Conservation (phyloP, 1,140 invertebrate genomes). For the Drosophila miranda region DNA sequence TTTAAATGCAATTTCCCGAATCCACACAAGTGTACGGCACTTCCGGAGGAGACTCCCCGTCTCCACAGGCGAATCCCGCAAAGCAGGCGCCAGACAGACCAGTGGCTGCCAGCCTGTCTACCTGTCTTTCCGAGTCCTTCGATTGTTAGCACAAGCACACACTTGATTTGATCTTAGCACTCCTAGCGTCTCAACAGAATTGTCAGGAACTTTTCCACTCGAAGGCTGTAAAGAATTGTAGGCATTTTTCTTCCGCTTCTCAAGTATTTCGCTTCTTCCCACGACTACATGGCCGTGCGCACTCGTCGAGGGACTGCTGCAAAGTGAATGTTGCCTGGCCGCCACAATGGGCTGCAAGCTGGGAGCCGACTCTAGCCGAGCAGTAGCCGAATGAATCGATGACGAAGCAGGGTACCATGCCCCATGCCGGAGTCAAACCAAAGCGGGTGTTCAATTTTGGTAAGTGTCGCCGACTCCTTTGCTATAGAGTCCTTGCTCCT, state of each 20-base stretch:
- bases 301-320: slow-evolving; percentile 36
- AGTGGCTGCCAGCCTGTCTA: slow-evolving; percentile 13
- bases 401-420: slow-evolving; percentile 60
- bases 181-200: slow-evolving; percentile 63
- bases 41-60: not conserved
- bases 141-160: slow-evolving; percentile 40
- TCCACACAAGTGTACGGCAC: too few species aligned
- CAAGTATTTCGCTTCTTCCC: slow-evolving; percentile 16
- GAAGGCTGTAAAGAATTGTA: slow-evolving; percentile 27
- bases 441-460: slow-evolving; percentile 70
- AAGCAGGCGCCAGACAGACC: slow-evolving; percentile 45
- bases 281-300: slow-evolving; percentile 10
- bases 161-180: slow-evolving; percentile 46
- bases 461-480: slow-evolving; percentile 63
- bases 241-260: slow-evolving; percentile 38
- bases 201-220: slow-evolving; percentile 55
- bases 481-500: slow-evolving; percentile 7
- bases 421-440: slow-evolving; percentile 39
- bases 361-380: not conserved
- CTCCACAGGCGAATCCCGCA: slow-evolving; percentile 19
- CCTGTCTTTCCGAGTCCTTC: slow-evolving; percentile 2
- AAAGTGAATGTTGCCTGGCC: slow-evolving; percentile 28
- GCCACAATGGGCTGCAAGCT: slow-evolving; percentile 6
- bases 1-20: slow-evolving; percentile 21
- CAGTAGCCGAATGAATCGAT: slow-evolving; percentile 51